Percentiles rank a stretch among this genome's conserved stretches.
Evolutionary conservation across 2,888 invertebrate species (phyloP).

Genomic region (Lithosia quadra): DNA sequence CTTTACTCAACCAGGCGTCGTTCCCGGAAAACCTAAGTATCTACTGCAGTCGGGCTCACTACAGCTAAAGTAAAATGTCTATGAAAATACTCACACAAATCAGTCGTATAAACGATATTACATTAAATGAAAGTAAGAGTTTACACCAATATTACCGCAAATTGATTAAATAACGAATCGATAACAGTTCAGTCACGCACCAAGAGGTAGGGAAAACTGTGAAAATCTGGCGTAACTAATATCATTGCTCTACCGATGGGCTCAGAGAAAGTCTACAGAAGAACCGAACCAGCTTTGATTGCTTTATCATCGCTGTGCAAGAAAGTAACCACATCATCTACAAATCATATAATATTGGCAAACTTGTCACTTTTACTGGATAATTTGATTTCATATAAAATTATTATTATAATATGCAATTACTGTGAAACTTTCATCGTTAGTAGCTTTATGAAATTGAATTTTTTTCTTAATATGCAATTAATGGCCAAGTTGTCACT

Average conservation of each 20-base stretch:
- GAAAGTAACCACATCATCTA: slow-evolving; percentile 54
- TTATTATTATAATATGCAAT: not conserved
- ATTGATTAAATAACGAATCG: slow-evolving; percentile 52
- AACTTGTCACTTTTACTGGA: slow-evolving; percentile 8
- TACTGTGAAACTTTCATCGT: not conserved
- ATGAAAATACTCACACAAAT: not conserved
- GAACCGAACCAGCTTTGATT: slow-evolving; percentile 51
- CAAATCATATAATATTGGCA: slow-evolving; percentile 6
- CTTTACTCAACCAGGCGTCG: not conserved
- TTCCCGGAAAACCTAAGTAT: not conserved
- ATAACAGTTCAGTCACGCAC: slow-evolving; percentile 69
- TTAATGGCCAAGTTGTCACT: not conserved
- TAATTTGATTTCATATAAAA: slow-evolving; percentile 9
- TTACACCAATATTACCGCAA: slow-evolving; percentile 16
- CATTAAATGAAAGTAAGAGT: slow-evolving; percentile 26
- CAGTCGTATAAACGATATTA: not conserved
- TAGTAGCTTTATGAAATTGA: slow-evolving; percentile 9
- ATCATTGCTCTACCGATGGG: slow-evolving; percentile 53
- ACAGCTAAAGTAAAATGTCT: not conserved
- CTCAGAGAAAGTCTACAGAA: slow-evolving; percentile 59
- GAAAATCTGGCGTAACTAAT: slow-evolving; percentile 77
- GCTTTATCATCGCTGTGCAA: slow-evolving; percentile 44
- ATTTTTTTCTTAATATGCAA: not conserved
- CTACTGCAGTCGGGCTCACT: not conserved
- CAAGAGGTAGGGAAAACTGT: slow-evolving; percentile 71